Percentiles rank a stretch among this genome's conserved stretches.
Conservation (phyloP, 1,140 invertebrate species). For the Camponotus pennsylvanicus region DNA sequence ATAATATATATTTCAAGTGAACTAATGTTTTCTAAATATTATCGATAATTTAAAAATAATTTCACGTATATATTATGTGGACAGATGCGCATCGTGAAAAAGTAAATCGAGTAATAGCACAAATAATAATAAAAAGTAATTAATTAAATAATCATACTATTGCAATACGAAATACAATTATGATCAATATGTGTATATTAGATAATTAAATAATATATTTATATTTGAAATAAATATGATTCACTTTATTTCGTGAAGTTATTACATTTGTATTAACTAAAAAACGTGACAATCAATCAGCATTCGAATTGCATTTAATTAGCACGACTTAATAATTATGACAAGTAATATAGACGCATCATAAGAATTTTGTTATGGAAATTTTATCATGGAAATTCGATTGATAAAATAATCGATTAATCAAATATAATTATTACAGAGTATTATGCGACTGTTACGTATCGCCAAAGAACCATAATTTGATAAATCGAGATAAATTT, state of each 20-base stretch:
- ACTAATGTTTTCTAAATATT: background rate
- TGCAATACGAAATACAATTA: too few relatives aligned
- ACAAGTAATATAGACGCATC: too few relatives aligned
- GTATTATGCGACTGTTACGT: background rate
- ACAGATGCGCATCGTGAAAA: background rate
- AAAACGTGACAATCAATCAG: too few relatives aligned
- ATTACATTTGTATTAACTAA: background rate
- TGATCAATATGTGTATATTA: too few relatives aligned
- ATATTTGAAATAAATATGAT: background rate
- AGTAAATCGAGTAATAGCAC: too few relatives aligned
- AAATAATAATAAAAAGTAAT: too few relatives aligned
- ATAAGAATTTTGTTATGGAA: background rate
- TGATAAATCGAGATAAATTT: constrained; percentile 8
- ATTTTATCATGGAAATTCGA: background rate
- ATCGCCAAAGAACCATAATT: background rate
- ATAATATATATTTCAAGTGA: too few relatives aligned
- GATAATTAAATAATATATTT: too few relatives aligned
- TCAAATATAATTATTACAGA: background rate
- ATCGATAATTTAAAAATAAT: background rate
- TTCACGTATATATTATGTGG: too few relatives aligned
- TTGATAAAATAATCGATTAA: background rate
- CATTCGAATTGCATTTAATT: background rate
- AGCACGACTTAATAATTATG: too few relatives aligned
- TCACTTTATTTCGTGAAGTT: background rate
- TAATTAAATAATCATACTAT: too few relatives aligned